Base-by-base conservation (phyloP, 92 coral and sea anemone genomes). In the Phymanthus crucifer region DNA sequence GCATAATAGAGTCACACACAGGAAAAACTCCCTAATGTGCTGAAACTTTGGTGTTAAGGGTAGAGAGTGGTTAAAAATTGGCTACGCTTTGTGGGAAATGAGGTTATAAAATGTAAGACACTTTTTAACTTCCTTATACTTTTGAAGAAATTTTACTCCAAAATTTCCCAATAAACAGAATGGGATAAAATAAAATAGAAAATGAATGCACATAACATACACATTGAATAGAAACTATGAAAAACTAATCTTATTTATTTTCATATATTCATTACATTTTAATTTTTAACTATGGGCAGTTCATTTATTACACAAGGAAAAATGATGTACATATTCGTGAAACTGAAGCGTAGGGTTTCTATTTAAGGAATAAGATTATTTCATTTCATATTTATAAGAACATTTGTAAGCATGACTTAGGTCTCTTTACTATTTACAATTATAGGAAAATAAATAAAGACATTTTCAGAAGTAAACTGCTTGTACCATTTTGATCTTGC, bases 401-500 rank as follows among this genome's bases (percentile, higher is more conserved):
- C 48, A 43, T n/a, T n/a, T n/a, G 13, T 9, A 38, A 38, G 43
- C 48, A 0, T 43, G 48, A 43, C 48, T 43, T 43, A 43, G 14
- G 14, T 23, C 19, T 0, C n/a, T 19, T 24, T 24, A 61, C 68
- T 61, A 61, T 61, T 61, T 61, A 61, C 68, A 61, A 54, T 54
- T 61, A 27, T 61, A 3, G 17, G 34, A 61, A 61, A 61, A 61
- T n/a, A 26, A 61, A 6, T 1, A 26, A 71, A 38, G 23, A 40
- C 1, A 36, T 9, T 40, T 40, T 89, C 78, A 95, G 75, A 95
- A 95, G 29, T 67, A 91, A 50, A 93, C 94, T 46, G 87, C 57
- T 38, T 83, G 86, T 97, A 95, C 90, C 73, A 95, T 81, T 68
- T 83, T 83, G 19, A 95, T 90, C 82, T 95, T 95, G 90, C 98